Evolutionary conservation across 1,140 invertebrate species (phyloP), one percentile per base, ranked within the genome.

Genomic region (Musca vetustissima): DNA sequence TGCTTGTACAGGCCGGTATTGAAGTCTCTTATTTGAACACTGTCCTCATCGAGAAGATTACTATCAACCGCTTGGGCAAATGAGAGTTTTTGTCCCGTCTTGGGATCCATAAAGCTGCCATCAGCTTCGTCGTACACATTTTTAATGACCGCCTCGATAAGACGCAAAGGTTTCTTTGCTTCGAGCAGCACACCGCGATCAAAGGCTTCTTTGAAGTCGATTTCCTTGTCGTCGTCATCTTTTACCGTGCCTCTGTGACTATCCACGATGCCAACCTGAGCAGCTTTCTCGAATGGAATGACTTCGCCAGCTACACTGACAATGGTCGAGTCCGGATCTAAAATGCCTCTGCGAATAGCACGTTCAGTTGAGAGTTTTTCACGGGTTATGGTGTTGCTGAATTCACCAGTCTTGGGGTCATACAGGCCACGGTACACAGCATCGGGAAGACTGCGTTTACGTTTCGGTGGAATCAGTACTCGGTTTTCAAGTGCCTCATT

Each of bases 201-300:
- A 75, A 95, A 90, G 4, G 93, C 95, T 85, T 95, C 92, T 52
- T 90, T 88, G 73, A 96, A 92, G 83, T 94, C 90, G 52, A 95
- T 84, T n/a, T 87, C 85, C 75, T 89, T 86, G 32, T 87, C 85
- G 68, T 87, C 84, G 2, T 86, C 85, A 71, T 89, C 84, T 36
- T 85, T 81, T 21, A 91, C 88, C 7, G 88, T 87, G 25, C 94
- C 94, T 52, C 88, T 87, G 71, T 89, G 88, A 7, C 89, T 86
- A 81, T 96, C 91, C 43, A 96, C 87, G 47, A 95, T 87, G 52
- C 89, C 89, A 70, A 89, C 89, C 73, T 91, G 87, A 9, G 95
- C 89, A 61, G 93, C 94, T 76, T 92, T 88, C 74, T 90, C 89
- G 78, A 96, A 94, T 13, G 93, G 93, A 92, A 93, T 87, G 1